These are phyloP conservation scores for Pelosia muscerda DNA, from an alignment of 2,888 invertebrate species.

Conservation along the genomic window DNA sequence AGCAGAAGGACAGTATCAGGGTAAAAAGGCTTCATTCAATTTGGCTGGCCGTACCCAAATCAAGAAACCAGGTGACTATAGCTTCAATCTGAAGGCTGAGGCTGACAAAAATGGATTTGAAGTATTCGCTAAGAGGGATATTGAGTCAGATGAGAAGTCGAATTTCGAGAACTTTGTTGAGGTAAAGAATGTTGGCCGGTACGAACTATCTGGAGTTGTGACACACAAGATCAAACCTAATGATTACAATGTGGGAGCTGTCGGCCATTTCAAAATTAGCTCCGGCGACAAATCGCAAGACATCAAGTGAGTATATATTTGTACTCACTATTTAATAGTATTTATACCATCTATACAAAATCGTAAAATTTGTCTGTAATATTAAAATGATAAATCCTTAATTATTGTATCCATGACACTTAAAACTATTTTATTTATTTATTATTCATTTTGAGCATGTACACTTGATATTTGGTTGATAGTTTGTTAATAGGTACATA, in stretches of 20 bases:
- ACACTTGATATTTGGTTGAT: too few species aligned
- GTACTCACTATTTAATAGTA: too few species aligned
- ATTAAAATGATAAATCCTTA: too few species aligned
- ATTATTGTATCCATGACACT: too few species aligned
- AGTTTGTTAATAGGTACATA: too few species aligned
- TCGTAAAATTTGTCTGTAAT: too few species aligned
- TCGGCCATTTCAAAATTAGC: conserved; percentile 83
- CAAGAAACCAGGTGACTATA: conserved; percentile 79
- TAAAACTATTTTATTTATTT: too few species aligned
- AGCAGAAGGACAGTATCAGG: conserved; percentile 85
- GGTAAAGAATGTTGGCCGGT: conserved; percentile 87
- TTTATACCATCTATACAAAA: not conserved
- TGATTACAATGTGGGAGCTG: conserved; percentile 86
- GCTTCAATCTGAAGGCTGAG: conserved; percentile 66
- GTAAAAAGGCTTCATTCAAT: conserved; percentile 87
- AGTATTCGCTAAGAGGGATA: conserved; percentile 85
- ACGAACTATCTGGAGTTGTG: conserved; percentile 87
- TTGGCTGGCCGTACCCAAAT: conserved; percentile 84
- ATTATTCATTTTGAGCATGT: too few species aligned
- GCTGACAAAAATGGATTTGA: conserved; percentile 74
- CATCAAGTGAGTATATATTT: conserved; percentile 83
- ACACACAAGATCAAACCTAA: conserved; percentile 85
- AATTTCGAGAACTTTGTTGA: conserved; percentile 88
- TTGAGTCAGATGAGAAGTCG: conserved; percentile 86
- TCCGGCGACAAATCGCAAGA: conserved; percentile 84